Evolutionary conservation across 2,113 vertebrate species (phyloP).

Genomic region (Mystacornis crossleyi): DNA sequence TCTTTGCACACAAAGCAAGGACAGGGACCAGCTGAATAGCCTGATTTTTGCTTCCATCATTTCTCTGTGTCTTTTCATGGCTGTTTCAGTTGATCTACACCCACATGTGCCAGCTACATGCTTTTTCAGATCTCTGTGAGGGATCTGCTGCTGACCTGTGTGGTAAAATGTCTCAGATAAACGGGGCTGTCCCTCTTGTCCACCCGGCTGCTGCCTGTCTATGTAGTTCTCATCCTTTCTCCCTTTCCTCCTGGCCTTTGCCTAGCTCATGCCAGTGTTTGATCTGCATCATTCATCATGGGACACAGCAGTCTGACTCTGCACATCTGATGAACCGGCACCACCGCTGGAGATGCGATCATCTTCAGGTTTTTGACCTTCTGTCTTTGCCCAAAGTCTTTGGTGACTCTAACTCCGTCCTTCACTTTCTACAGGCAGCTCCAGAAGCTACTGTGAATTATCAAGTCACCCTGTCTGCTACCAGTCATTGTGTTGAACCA

Average conservation of each 20-base stretch:
- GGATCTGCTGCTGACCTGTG: not conserved
- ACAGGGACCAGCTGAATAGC: not conserved
- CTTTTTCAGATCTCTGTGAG: not conserved
- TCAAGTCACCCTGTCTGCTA: constrained; percentile 1
- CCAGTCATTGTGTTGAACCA: constrained; percentile 40
- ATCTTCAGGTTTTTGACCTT: not conserved
- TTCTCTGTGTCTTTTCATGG: not conserved
- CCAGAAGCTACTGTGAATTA: constrained; percentile 4
- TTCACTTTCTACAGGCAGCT: not conserved
- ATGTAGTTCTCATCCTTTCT: not conserved
- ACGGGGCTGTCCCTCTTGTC: not conserved
- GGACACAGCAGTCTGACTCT: not conserved
- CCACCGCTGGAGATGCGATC: not conserved
- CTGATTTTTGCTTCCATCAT: not conserved
- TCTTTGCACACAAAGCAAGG: not conserved
- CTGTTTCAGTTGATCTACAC: not conserved
- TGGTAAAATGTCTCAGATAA: not conserved
- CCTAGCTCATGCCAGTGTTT: not conserved
- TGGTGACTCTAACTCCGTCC: not conserved
- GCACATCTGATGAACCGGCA: not conserved
- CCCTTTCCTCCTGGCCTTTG: not conserved
- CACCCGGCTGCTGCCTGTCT: not conserved
- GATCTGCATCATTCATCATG: not conserved
- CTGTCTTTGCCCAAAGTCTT: not conserved
- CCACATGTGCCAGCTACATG: not conserved